These are phyloP conservation scores for Propsilocerus akamusi DNA, from an alignment of 1,140 invertebrate genomes.

Conservation along the genomic window DNA sequence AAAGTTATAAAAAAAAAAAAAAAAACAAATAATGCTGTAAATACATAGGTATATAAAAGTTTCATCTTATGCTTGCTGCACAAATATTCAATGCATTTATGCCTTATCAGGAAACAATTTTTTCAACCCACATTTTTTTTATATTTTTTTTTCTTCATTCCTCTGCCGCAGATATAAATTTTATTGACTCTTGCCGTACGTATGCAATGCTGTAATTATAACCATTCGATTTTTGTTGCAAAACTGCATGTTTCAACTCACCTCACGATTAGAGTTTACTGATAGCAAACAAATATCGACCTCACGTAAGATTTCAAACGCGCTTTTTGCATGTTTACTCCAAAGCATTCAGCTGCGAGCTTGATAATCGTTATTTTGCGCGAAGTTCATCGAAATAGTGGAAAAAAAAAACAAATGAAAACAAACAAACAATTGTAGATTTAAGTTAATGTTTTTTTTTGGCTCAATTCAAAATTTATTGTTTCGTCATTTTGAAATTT, in stretches of 20 bases:
- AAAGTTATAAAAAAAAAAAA: too few species aligned
- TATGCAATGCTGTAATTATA: constrained; percentile 1
- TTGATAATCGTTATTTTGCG: too few species aligned
- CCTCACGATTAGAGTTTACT: not conserved
- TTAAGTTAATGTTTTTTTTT: too few species aligned
- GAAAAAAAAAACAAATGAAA: too few species aligned
- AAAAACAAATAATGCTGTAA: constrained; percentile 2
- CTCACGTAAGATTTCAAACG: constrained; percentile 3
- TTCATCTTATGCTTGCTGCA: not conserved
- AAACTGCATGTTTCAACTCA: not conserved
- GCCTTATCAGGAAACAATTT: not conserved
- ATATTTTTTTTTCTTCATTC: not conserved
- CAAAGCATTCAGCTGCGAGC: too few species aligned
- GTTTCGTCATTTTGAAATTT: too few species aligned
- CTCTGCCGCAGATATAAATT: not conserved
- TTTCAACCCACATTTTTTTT: constrained; percentile 2
- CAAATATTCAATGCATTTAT: constrained; percentile 1
- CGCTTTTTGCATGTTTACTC: too few species aligned
- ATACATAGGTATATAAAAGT: not conserved
- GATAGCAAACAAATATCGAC: not conserved
- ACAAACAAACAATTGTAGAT: too few species aligned
- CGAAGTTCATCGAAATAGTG: too few species aligned
- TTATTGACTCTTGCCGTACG: not conserved
- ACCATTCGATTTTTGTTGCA: not conserved
- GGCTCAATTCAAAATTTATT: too few species aligned